These are phyloP conservation scores for Creontiades dilutus DNA, from an alignment of 2,888 invertebrate species.

Conservation along the genomic window DNA sequence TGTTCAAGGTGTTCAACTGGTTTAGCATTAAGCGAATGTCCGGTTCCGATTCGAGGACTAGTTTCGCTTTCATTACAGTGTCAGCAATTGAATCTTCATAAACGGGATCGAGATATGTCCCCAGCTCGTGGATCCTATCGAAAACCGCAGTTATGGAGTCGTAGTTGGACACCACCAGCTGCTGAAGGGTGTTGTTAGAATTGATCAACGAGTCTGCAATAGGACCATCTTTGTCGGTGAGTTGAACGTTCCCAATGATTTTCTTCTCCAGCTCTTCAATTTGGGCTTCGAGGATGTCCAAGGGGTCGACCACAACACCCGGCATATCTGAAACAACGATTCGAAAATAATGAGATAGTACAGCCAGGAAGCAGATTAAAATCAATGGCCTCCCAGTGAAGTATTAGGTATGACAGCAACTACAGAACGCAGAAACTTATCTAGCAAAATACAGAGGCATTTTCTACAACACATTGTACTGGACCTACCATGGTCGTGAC, in stretches of 20 bases:
- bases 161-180: slow-evolving; percentile 42
- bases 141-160: slow-evolving; percentile 59
- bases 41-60: slow-evolving; percentile 66
- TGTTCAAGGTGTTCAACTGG: slow-evolving; percentile 52
- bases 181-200: background rate
- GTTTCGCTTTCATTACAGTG: slow-evolving; percentile 50
- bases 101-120: slow-evolving; percentile 64
- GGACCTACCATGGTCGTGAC: too few relatives aligned
- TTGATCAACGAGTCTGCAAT: slow-evolving; percentile 61
- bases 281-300: slow-evolving; percentile 67
- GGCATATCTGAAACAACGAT: slow-evolving; percentile 46
- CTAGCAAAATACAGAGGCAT: too few relatives aligned
- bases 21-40: slow-evolving; percentile 57
- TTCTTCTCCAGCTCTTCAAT: slow-evolving; percentile 66
- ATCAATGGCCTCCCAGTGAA: too few relatives aligned
- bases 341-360: too few relatives aligned
- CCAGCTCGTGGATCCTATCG: slow-evolving; percentile 63
- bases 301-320: slow-evolving; percentile 43
- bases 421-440: too few relatives aligned
- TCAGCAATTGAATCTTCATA: slow-evolving; percentile 61
- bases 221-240: slow-evolving; percentile 50
- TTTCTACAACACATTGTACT: too few relatives aligned
- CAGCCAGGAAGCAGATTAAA: too few relatives aligned
- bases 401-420: too few relatives aligned
- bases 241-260: slow-evolving; percentile 59